Conservation (phyloP, 2,888 invertebrate genomes). For the Chromoteleia sp. region DNA sequence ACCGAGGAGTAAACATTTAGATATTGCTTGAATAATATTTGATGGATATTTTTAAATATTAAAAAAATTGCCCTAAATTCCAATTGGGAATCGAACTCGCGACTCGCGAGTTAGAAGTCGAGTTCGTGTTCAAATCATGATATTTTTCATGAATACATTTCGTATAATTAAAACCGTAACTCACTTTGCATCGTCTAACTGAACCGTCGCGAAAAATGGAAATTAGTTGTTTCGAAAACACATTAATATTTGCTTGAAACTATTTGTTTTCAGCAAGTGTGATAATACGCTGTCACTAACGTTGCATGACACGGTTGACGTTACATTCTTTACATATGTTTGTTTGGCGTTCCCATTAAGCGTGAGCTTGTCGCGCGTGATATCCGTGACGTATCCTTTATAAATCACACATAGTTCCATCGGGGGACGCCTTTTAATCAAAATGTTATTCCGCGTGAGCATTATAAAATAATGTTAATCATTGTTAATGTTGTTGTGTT, state of each 20-base stretch:
- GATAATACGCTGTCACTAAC: slow-evolving; percentile 7
- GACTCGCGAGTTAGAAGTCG: too few relatives aligned
- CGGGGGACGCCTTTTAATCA: slow-evolving; percentile 17
- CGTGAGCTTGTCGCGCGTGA: neutral
- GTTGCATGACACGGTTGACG: neutral
- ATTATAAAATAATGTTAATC: slow-evolving; percentile 37
- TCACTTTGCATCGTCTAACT: too few relatives aligned
- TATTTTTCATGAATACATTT: too few relatives aligned
- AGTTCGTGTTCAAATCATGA: too few relatives aligned
- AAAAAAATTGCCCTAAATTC: too few relatives aligned
- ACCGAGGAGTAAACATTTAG: too few relatives aligned
- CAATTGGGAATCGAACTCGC: too few relatives aligned
- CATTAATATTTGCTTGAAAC: slow-evolving; percentile 2
- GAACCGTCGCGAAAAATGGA: too few relatives aligned
- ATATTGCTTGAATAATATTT: too few relatives aligned
- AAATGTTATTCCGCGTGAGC: neutral
- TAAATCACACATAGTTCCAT: slow-evolving; percentile 2
- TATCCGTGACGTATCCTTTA: neutral
- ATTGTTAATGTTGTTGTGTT: slow-evolving; percentile 26
- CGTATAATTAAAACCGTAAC: too few relatives aligned
- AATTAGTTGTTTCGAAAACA: too few relatives aligned
- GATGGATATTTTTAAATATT: too few relatives aligned
- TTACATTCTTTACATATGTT: slow-evolving; percentile 41
- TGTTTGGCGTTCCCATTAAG: slow-evolving; percentile 1
- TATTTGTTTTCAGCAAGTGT: slow-evolving; percentile 5